Evolutionary conservation across 2,113 vertebrate genomes (phyloP), one percentile per base, ranked within the genome.

Genomic region (Saimiri boliviensis): DNA sequence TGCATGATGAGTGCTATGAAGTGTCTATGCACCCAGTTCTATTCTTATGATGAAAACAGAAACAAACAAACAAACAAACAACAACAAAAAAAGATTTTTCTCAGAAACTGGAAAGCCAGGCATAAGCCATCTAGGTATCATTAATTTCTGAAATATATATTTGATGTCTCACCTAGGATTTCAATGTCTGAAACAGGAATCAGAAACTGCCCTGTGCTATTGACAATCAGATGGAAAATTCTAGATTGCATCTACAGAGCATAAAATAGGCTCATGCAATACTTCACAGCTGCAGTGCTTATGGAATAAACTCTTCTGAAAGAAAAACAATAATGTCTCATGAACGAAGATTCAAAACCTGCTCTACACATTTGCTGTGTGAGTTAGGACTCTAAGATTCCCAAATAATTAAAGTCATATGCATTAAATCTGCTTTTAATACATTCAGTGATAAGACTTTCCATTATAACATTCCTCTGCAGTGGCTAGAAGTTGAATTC

Each of bases 401-500:
- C 40, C 17, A 68, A 87, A 63, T 56, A 92, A 77, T 37, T 76
- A 73, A 85, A 77, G 85, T 73, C 45, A 79, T 23, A 63, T n/a
- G 56, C 3, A 45, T 40, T 68, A 68, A 88, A 52, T 47, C 12
- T 89, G 21, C 17, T 54, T 87, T 96, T 92, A 94, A 77, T 81
- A 92, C 40, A 86, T 82, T 56, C 58, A 73, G 3, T 42, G 32
- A 68, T 71, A 92, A 82, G 35, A 42, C 37, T 84, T 84, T 80
- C 49, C 52, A 79, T 71, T 93, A 9, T 58, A 97, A 52, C 20
- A 88, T 89, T 66, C 91, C 63, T 84, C 76, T 82, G 40, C 14
- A 80, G 79, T 90, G 45, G n/a, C 54, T n/a, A 77, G 63, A 92
- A 71, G 56, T 16, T 66, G 54, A 58, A 89, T 94, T 95, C 86